Base-by-base conservation (phyloP, 2,113 vertebrate genomes). In the Brachirus orientalis region DNA sequence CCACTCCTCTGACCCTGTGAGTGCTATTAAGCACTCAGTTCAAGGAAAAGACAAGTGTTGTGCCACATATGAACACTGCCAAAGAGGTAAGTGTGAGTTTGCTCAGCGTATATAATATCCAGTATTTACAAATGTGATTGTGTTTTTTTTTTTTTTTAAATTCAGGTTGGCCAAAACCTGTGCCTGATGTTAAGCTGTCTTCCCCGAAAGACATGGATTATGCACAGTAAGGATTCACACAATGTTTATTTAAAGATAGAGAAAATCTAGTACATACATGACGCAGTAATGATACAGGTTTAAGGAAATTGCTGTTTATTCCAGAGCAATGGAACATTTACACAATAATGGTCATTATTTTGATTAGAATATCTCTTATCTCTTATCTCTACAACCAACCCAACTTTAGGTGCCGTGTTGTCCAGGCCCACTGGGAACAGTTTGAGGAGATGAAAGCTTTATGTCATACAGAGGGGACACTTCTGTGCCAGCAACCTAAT, bases 391-490 rank as follows among this genome's bases (percentile, higher is more conserved):
- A 7, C 35, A 14, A 72, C 44, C 17, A 50, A 57, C 53, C 33
- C 33, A 52, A 67, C 11, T 63, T 40, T 10, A 98, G 96, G 59
- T 92, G 93, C 79, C 70, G 77, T 69, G 57, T 97, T 35, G 86
- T 95, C 48, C 84, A 47, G 65, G 93, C 94, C 67, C 95, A 96
- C 53, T 90, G 10, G 77, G 89, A 95, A 80, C 94, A 95, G 74
- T 84, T 94, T 63, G 84, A 95, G 65, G 92, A 96, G 80, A 94
- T 96, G 94, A 91, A 94, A 6, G 74, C 85, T 54, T 69, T 98
- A 65, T 90, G 85, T 69, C 86, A 80, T 54, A 91, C 90, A 81
- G 96, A 96, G 28, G 92, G 94, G 71, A 86, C 71, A 3, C 85
- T 97, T 82, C 87, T 96, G 47, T 91, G 78, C 62, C 93, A 92